Percentiles rank a stretch among this genome's conserved stretches.
These are phyloP conservation scores for Prionailurus bengalensis DNA, from an alignment of 2,113 vertebrate genomes.

Conservation along the genomic window DNA sequence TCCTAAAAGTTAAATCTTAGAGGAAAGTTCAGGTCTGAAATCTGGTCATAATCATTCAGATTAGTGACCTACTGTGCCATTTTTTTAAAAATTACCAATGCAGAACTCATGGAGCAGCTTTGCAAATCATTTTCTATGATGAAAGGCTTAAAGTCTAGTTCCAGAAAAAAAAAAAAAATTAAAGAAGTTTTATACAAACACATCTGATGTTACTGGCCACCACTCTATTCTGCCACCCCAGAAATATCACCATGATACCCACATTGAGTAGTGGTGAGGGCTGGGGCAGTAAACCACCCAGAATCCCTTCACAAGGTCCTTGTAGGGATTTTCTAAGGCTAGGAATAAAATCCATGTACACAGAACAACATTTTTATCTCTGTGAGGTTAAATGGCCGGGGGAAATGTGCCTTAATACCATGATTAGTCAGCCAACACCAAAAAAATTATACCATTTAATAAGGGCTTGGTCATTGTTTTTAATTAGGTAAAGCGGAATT, in stretches of 20 bases:
- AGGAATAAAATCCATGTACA: neutral
- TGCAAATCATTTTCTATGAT: neutral
- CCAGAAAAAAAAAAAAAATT: neutral
- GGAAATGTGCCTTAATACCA: neutral
- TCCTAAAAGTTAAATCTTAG: slow-evolving; percentile 29
- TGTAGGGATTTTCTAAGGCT: neutral
- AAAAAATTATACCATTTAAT: neutral
- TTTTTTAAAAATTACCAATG: slow-evolving; percentile 8
- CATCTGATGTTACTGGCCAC: neutral
- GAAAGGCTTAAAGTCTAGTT: neutral
- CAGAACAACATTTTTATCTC: neutral
- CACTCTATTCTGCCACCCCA: neutral
- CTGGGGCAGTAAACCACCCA: neutral
- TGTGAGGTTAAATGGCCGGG: neutral
- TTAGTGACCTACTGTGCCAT: neutral
- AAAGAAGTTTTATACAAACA: neutral
- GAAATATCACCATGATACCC: neutral
- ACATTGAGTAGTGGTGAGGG: neutral
- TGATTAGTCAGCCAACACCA: neutral
- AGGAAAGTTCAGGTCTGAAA: slow-evolving; percentile 44
- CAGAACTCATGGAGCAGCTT: neutral
- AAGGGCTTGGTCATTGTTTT: neutral
- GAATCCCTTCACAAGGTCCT: neutral
- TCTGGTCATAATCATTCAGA: slow-evolving; percentile 39
- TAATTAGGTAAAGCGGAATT: neutral